Conservation (phyloP, 2,797 vertebrate species). For the Sebastes steindachneri region DNA sequence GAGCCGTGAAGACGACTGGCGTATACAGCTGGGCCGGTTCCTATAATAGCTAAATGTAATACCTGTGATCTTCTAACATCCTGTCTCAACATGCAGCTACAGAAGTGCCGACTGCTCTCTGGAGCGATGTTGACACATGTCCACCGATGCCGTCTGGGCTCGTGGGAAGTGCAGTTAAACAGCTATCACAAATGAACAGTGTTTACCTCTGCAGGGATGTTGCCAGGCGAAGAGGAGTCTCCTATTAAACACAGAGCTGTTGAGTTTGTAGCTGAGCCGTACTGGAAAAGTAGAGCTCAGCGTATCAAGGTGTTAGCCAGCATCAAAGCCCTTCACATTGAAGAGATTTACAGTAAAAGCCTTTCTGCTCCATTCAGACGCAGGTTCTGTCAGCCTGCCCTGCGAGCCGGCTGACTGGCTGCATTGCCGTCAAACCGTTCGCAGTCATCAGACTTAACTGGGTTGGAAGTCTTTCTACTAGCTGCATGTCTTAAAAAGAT, state of each 20-base stretch:
- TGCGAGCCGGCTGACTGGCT: slow-evolving; percentile 14
- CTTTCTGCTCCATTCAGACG: slow-evolving; percentile 41
- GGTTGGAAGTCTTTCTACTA: not conserved
- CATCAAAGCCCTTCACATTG: slow-evolving; percentile 59
- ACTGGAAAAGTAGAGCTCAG: slow-evolving; percentile 44
- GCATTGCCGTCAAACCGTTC: slow-evolving; percentile 21
- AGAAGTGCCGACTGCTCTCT: slow-evolving; percentile 44
- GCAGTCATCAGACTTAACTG: slow-evolving; percentile 20
- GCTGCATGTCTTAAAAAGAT: not conserved
- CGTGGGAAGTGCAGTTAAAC: slow-evolving; percentile 64
- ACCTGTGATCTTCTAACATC: slow-evolving; percentile 49
- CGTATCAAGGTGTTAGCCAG: slow-evolving; percentile 58
- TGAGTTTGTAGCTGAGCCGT: slow-evolving; percentile 42
- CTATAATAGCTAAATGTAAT: slow-evolving; percentile 53
- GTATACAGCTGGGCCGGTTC: slow-evolving; percentile 5
- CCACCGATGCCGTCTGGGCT: slow-evolving; percentile 48
- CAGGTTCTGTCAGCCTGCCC: slow-evolving; percentile 41
- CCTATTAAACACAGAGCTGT: slow-evolving; percentile 57
- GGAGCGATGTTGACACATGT: slow-evolving; percentile 37
- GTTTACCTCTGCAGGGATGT: slow-evolving; percentile 42
- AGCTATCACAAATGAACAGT: slow-evolving; percentile 52
- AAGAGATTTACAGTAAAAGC: slow-evolving; percentile 64
- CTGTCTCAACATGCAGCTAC: slow-evolving; percentile 35
- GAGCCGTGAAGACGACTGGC: slow-evolving; percentile 24
- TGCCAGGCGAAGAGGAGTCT: slow-evolving; percentile 39